Conservation (phyloP, 2,888 invertebrate species). For the Ischnus inquisitorius region DNA sequence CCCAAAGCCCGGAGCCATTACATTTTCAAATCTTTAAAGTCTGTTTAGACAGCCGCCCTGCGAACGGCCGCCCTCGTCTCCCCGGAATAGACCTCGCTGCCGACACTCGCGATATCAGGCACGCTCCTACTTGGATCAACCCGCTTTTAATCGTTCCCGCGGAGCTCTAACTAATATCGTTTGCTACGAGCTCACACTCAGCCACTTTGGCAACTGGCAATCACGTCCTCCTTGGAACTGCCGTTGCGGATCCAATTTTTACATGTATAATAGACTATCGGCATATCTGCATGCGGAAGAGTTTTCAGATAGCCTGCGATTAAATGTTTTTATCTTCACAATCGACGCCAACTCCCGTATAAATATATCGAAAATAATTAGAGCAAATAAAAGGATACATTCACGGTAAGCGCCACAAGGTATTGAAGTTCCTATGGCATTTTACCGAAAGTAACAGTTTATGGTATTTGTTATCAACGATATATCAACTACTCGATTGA, state of each 20-base stretch:
- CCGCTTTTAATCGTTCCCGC: constrained; percentile 65
- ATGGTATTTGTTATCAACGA: too few relatives aligned
- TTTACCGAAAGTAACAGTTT: too few relatives aligned
- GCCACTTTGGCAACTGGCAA: constrained; percentile 23
- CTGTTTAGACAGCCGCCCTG: constrained; percentile 85
- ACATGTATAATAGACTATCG: background rate
- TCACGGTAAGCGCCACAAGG: too few relatives aligned
- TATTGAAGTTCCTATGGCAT: too few relatives aligned
- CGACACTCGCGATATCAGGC: constrained; percentile 61
- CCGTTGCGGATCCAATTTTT: background rate
- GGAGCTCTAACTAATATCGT: constrained; percentile 61
- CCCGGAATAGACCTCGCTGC: constrained; percentile 39
- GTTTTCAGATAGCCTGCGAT: too few relatives aligned
- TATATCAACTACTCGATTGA: too few relatives aligned
- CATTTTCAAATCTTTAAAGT: constrained; percentile 86
- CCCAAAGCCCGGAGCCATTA: constrained; percentile 85
- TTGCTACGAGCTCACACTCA: constrained; percentile 18
- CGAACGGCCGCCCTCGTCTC: constrained; percentile 67
- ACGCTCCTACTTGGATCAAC: constrained; percentile 56
- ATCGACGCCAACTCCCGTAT: too few relatives aligned
- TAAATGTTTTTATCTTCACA: too few relatives aligned
- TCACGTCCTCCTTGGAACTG: constrained; percentile 2
- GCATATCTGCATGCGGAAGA: background rate
- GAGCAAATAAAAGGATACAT: too few relatives aligned
- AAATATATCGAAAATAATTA: too few relatives aligned